Conservation (phyloP, 2,888 invertebrate genomes). For the Hedya salicella region DNA sequence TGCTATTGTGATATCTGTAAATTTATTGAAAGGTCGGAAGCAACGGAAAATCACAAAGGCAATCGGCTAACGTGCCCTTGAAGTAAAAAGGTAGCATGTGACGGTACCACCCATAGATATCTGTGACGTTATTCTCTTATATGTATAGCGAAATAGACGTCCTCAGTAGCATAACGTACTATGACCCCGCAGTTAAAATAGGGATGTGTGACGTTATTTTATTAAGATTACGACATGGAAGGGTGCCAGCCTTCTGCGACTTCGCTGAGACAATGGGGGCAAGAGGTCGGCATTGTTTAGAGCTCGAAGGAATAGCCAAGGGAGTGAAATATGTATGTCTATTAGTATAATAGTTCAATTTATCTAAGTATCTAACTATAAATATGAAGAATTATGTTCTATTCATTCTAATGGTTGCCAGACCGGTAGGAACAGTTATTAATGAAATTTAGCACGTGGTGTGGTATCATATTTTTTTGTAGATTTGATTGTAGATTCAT, state of each 20-base stretch:
- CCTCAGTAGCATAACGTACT: neutral
- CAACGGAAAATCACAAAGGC: constrained; percentile 72
- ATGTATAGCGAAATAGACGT: neutral
- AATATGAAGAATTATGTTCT: too few relatives aligned
- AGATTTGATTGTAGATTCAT: too few relatives aligned
- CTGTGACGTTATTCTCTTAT: neutral
- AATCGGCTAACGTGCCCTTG: constrained; percentile 55
- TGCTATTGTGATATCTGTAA: constrained; percentile 43
- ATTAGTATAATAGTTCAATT: neutral
- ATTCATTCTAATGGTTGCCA: too few relatives aligned
- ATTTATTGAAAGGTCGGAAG: constrained; percentile 51
- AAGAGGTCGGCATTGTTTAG: constrained; percentile 40
- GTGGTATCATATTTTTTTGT: too few relatives aligned
- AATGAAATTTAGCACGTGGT: too few relatives aligned
- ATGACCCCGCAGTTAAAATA: neutral
- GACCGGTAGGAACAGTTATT: too few relatives aligned
- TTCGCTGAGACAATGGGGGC: constrained; percentile 44
- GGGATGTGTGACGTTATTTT: constrained; percentile 1
- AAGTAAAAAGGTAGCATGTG: neutral
- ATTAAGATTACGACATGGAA: constrained; percentile 55
- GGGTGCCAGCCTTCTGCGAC: constrained; percentile 61
- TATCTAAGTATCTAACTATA: too few relatives aligned
- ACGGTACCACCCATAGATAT: neutral
- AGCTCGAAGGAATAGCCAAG: constrained; percentile 4
- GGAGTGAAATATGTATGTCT: neutral